These are phyloP conservation scores for Pseudomyrmex dendroicus DNA, from an alignment of 1,140 invertebrate species.

Conservation along the genomic window DNA sequence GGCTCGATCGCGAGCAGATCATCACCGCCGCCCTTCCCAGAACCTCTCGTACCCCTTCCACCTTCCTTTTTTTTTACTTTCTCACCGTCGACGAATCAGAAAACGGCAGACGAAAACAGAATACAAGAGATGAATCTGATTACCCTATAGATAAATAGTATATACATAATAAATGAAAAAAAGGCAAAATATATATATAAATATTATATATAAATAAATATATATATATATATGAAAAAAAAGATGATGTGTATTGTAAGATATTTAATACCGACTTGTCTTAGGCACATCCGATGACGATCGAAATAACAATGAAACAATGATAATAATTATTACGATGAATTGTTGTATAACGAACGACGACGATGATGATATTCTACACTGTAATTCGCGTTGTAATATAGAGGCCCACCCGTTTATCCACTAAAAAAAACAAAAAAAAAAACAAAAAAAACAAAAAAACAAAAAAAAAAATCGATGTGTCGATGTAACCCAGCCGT, in stretches of 20 bases:
- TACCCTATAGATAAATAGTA: constrained; percentile 80
- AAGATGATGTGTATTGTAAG: constrained; percentile 82
- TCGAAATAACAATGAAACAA: constrained; percentile 72
- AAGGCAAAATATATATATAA: constrained; percentile 77
- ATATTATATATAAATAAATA: constrained; percentile 75
- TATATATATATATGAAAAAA: constrained; percentile 75
- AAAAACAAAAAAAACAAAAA: too few species aligned
- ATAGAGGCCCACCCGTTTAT: constrained; percentile 80
- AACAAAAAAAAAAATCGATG: constrained; percentile 72
- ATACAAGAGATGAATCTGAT: constrained; percentile 78
- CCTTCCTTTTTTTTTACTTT: constrained; percentile 53
- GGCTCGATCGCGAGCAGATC: constrained; percentile 66
- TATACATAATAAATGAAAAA: constrained; percentile 79
- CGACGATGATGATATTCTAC: constrained; percentile 71
- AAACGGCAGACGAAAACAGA: constrained; percentile 61
- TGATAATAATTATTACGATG: constrained; percentile 75
- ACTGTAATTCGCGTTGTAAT: constrained; percentile 80
- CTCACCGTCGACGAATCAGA: constrained; percentile 62
- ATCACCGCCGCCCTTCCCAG: constrained; percentile 29
- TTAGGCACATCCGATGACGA: constrained; percentile 77
- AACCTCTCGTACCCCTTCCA: neutral
- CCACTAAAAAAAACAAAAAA: constrained; percentile 64
- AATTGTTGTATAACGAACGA: constrained; percentile 73
- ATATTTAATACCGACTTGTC: constrained; percentile 82
- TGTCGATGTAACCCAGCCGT: constrained; percentile 81